Conservation (phyloP, 2,113 vertebrate genomes). For the Maccullochella peelii region DNA sequence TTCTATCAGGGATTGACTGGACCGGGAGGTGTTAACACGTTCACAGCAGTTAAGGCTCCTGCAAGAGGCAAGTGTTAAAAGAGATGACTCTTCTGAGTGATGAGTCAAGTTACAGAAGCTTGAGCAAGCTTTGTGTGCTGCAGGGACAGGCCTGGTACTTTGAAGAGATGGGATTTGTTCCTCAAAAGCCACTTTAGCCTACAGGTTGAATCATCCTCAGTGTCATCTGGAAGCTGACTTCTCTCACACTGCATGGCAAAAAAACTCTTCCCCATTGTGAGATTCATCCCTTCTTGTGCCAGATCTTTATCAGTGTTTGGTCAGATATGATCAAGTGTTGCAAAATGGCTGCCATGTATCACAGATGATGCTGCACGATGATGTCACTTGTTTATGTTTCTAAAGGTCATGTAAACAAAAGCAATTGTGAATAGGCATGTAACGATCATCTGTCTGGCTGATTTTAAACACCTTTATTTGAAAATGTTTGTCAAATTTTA, state of each 20-base stretch:
- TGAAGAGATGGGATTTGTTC: conserved; percentile 8
- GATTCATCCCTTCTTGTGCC: not conserved
- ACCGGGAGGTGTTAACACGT: conserved; percentile 75
- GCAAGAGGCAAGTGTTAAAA: conserved; percentile 67
- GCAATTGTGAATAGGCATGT: not conserved
- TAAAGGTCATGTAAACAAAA: not conserved
- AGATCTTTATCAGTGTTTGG: not conserved
- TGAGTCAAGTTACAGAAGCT: conserved; percentile 59
- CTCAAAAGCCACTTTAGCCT: conserved; percentile 8
- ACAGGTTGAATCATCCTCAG: not conserved
- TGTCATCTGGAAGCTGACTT: conserved; percentile 7
- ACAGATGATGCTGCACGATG: not conserved
- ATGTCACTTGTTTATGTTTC: not conserved
- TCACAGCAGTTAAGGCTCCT: conserved; percentile 63
- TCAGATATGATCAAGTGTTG: not conserved
- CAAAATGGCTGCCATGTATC: not conserved
- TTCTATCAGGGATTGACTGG: conserved; percentile 54
- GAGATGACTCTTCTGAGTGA: conserved; percentile 53
- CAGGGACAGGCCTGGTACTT: not conserved
- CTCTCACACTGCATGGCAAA: not conserved
- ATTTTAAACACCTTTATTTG: not conserved
- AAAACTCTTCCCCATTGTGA: not conserved
- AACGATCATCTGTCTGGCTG: not conserved
- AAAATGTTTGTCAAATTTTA: not conserved
- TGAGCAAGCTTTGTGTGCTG: conserved; percentile 10